Evolutionary conservation across 92 coral and sea anemone genomes (phyloP), one percentile per base, ranked within the genome.

Genomic region (Desmophyllum pertusum): DNA sequence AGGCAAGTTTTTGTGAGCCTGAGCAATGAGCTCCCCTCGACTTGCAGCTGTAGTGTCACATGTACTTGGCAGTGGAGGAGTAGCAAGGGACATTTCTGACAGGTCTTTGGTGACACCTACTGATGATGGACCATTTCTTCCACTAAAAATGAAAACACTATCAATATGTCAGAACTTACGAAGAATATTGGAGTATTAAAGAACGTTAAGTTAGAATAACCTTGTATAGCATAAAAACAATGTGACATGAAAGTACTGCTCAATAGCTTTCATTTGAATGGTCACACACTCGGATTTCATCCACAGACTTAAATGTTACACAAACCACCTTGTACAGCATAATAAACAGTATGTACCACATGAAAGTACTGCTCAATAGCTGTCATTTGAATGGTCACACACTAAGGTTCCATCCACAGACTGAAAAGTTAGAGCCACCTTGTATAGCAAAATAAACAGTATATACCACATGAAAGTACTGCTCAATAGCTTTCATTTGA

Each of bases 61-160:
- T 11, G 98, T 86, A 30, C 74, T 55, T 53, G 84, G 75, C 48
- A 74, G 77, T 17, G 81, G 80, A 52, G 93, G 87, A 48, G 92
- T 86, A 52, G 93, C 81, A 11, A 96, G 93, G 46, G 94, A 88
- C 91, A 96, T 83, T 76, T 85, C 98, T 15, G 99, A 93, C n/a
- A 96, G 81, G 53, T 90, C 94, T 73, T 71, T 77, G 35, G 92
- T 81, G 36, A 92, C 91, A 63, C 88, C 78, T 55, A 93, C 69
- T 0, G 97, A 76, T 36, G 83, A 78, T 37, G 85, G 88, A 39
- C 81, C 92, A 55, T 72, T 79, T 8, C 57, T 78, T 81, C 75
- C 93, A 15, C 96, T 93, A 73, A 9, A 76, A 33, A 35, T 11
- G 33, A 25, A 61, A 30, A 55, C 11, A 8, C 42, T 51, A n/a